Conservation (phyloP, 1,140 invertebrate genomes). For the Coelopa frigida region DNA sequence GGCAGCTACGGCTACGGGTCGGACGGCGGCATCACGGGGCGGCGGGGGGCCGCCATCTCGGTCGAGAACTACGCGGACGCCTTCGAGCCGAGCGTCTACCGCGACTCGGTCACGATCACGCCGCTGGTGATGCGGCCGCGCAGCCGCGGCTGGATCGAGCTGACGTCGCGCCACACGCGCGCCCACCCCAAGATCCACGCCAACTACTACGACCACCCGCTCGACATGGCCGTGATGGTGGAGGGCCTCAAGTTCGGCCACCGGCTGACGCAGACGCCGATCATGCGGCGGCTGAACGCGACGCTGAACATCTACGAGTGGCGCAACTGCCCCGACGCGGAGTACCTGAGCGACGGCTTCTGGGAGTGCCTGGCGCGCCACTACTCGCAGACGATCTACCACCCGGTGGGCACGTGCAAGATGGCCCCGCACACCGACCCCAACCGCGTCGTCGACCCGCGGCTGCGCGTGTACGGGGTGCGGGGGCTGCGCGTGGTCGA, state of each 20-base stretch:
- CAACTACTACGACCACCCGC: slow-evolving; percentile 65
- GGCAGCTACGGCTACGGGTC: slow-evolving; percentile 62
- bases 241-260: slow-evolving; percentile 66
- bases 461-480: slow-evolving; percentile 55
- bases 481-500: slow-evolving; percentile 57
- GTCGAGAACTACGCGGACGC: slow-evolving; percentile 60
- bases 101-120: slow-evolving; percentile 58
- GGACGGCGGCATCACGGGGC: slow-evolving; percentile 66
- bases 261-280: slow-evolving; percentile 53
- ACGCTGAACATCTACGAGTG: slow-evolving; percentile 55
- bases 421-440: slow-evolving; percentile 56
- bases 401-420: slow-evolving; percentile 57
- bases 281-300: slow-evolving; percentile 57
- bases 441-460: slow-evolving; percentile 54
- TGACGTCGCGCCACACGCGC: slow-evolving; percentile 58
- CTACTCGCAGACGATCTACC: slow-evolving; percentile 62
- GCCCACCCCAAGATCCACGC: slow-evolving; percentile 72
- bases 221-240: slow-evolving; percentile 61
- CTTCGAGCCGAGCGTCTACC: slow-evolving; percentile 60
- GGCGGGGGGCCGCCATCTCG: slow-evolving; percentile 57
- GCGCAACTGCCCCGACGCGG: slow-evolving; percentile 51
- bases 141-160: slow-evolving; percentile 60
- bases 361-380: slow-evolving; percentile 63
- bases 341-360: slow-evolving; percentile 50
- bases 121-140: slow-evolving; percentile 63